Evolutionary conservation across 1,140 invertebrate species (phyloP).

Genomic region (Drosophila subobscura): DNA sequence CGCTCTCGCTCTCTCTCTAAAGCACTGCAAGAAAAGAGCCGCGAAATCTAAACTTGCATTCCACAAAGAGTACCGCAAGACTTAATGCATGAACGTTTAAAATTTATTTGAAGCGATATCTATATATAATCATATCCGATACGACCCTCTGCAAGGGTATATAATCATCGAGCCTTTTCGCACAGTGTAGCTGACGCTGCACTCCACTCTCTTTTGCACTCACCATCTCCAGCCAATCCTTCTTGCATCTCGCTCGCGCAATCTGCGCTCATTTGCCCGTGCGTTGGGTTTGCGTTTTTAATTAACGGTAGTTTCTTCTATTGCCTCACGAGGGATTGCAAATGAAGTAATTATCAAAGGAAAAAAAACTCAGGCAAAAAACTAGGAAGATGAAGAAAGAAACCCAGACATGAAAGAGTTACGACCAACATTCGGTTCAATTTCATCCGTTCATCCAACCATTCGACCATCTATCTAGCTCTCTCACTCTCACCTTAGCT

Average conservation of each 20-base stretch:
- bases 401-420: conserved; percentile 41
- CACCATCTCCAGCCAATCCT: background rate
- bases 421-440: conserved; percentile 62
- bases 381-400: conserved; percentile 36
- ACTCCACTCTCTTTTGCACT: conserved; percentile 9
- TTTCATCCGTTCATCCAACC: conserved; percentile 27
- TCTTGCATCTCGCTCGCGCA: conserved; percentile 22
- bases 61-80: no score
- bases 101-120: no score
- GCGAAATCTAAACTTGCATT: no score
- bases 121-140: no score
- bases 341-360: conserved; percentile 76
- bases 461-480: background rate
- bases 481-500: conserved; percentile 20
- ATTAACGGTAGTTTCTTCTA: conserved; percentile 76
- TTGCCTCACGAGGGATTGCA: conserved; percentile 76
- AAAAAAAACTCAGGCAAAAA: conserved; percentile 22
- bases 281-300: conserved; percentile 71
- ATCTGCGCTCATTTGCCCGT: conserved; percentile 57
- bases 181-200: background rate
- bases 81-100: no score
- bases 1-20: conserved; percentile 2
- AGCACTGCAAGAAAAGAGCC: conserved; percentile 8
- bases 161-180: background rate
- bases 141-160: no score